These are phyloP conservation scores for Lepus townsendii DNA, from an alignment of 2,797 vertebrate species.

Conservation along the genomic window DNA sequence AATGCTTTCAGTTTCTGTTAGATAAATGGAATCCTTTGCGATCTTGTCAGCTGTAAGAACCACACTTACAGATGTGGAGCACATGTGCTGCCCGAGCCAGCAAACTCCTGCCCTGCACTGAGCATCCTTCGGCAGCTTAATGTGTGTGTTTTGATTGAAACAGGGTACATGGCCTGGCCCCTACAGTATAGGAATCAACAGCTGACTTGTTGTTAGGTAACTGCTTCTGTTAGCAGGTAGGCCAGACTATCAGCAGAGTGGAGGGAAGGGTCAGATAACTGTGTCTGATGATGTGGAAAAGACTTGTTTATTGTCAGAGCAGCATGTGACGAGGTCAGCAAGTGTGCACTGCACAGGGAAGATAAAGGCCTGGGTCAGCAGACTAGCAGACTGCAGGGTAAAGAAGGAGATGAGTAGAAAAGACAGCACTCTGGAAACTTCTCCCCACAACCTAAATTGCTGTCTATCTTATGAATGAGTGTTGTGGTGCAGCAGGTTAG, in stretches of 20 bases:
- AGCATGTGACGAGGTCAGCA: constrained; percentile 87
- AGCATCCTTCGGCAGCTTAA: background rate
- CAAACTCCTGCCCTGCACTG: background rate
- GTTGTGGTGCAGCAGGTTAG: too few species aligned
- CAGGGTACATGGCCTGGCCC: background rate
- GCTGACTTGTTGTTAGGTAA: constrained; percentile 86
- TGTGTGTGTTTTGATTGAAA: constrained; percentile 20
- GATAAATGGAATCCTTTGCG: background rate
- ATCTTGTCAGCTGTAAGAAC: background rate
- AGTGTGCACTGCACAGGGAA: constrained; percentile 86
- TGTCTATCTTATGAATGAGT: too few species aligned
- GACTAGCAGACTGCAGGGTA: background rate
- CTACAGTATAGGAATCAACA: constrained; percentile 77
- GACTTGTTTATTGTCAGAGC: constrained; percentile 81
- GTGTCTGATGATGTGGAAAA: constrained; percentile 88
- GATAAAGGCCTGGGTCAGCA: constrained; percentile 86
- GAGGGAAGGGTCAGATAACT: constrained; percentile 89
- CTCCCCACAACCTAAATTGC: constrained; percentile 85
- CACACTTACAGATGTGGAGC: background rate
- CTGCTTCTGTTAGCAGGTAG: constrained; percentile 87
- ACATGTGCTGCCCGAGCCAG: background rate
- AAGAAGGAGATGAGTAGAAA: constrained; percentile 69
- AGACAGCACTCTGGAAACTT: constrained; percentile 86
- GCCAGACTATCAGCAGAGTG: constrained; percentile 84
- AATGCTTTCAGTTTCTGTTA: constrained; percentile 26